Base-by-base conservation (phyloP, 1,140 invertebrate genomes). In the Bombus affinis region DNA sequence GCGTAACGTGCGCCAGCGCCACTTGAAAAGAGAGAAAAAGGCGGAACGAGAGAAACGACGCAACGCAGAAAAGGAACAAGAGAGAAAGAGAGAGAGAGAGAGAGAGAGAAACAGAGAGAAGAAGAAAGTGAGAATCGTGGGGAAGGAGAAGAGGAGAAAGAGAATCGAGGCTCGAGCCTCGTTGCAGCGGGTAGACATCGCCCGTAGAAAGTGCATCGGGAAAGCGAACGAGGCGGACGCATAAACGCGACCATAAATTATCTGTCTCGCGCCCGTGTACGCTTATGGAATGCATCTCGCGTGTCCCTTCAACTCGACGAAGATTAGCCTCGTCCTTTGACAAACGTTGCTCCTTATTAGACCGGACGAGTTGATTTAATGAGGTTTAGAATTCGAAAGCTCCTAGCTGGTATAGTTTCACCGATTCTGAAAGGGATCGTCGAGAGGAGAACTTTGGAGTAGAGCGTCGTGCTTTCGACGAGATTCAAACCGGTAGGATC, bases 201-300 rank as follows among this genome's bases (percentile, higher is more conserved):
- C 32, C 57, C 62, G 87, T 91, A 84, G 86, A 86, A 88, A 90
- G 88, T 86, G 79, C 90, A 88, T 91, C 88, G 90, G 88, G 92
- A 93, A 93, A 93, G 91, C 92, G 92, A 91, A 84, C 91, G 85
- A 76, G 87, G 70, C 81, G 85, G 81, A 59, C 88, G 85, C 89
- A 90, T 92, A 89, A 92, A 92, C 81, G 90, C 85, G 89, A 73
- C 87, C 86, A 89, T 92, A 93, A 92, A 92, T 93, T 93, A 93
- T 92, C 87, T 82, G 88, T 91, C 86, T 74, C 77, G 74, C 81
- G 47, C 42, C 37, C 25, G 70, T 81, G 57, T 76, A 74, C 81
- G 59, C 59, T 57, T 39, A 79, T 37, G 88, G 59, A 88, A 88
- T 90, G 81, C 84, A 81, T 85, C 32, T 83, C 42, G 77, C 66